Conservation (phyloP, 2,888 invertebrate species). For the Incurvaria masculella region DNA sequence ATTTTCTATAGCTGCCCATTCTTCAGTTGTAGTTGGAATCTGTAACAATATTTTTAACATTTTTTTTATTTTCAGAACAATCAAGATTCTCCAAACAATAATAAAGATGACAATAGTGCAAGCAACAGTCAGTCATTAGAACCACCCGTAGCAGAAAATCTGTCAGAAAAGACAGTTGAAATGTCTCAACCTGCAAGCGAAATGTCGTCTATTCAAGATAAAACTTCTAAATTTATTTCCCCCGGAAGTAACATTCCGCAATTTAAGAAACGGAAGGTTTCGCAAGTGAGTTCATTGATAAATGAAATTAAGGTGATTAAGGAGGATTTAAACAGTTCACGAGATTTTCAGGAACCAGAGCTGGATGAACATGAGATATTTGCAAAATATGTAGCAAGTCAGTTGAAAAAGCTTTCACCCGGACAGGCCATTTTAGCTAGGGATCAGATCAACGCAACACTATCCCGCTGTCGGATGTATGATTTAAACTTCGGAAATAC, state of each 20-base stretch:
- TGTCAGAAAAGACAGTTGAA: no score
- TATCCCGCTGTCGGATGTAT: slow-evolving; percentile 12
- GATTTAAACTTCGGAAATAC: slow-evolving; percentile 13
- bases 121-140: slow-evolving; percentile 14
- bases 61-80: slow-evolving; percentile 12
- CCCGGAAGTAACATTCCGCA: slow-evolving; percentile 9
- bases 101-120: slow-evolving; percentile 14
- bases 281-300: slow-evolving; percentile 10
- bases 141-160: slow-evolving; percentile 13
- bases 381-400: slow-evolving; percentile 12
- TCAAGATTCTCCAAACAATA: slow-evolving; percentile 13
- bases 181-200: slow-evolving; percentile 10
- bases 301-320: slow-evolving; percentile 12
- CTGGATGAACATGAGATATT: slow-evolving; percentile 12
- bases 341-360: slow-evolving; percentile 11
- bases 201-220: slow-evolving; percentile 10
- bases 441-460: slow-evolving; percentile 10
- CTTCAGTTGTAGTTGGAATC: no score
- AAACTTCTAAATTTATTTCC: slow-evolving; percentile 9
- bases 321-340: slow-evolving; percentile 12
- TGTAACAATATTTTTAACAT: slow-evolving; percentile 10
- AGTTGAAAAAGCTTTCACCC: slow-evolving; percentile 12
- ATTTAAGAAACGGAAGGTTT: slow-evolving; percentile 6
- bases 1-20: no score
- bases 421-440: slow-evolving; percentile 12